Base-by-base conservation (phyloP, 2,113 vertebrate genomes). In the Phyllostomus hastatus region DNA sequence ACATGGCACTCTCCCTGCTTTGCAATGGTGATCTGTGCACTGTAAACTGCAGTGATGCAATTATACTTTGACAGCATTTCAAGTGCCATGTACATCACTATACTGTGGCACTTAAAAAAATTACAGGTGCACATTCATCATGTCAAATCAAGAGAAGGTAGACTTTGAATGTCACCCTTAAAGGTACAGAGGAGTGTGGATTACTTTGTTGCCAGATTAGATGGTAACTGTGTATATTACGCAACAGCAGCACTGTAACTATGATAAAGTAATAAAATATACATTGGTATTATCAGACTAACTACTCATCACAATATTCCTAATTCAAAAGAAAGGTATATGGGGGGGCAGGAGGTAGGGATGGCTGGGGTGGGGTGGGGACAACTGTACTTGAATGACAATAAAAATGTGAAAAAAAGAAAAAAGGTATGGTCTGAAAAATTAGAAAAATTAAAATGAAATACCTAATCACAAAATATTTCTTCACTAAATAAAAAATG, bases 261-360 rank as follows among this genome's bases (percentile, higher is more conserved):
- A 19, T 57, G 67, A 26, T 85, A 67, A 97, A 67, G 8, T 69
- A 90, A 64, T 91, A 66, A 50, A 96, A 95, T 72, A 93, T 20
- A 57, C 2, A n/a, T 0, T 90, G 38, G 52, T 43, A 90, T 35
- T 57, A 90, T 48, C 43, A 88, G 41, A 95, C 19, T 94, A 88
- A 91, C 43, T 50, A 95, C 4, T 83, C 46, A 33, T 73, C 10
- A 89, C 24, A 72, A 75, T 48, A 88, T n/a, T 85, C 26, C 26
- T 31, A 95, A 91, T 46, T 54, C 33, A 88, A 12, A 89, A 35
- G 57, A 88, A 93, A 88, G 14, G 46, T 90, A 95, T 1, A 24
- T 22, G 57, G 57, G 54, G 52, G 57, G 54, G 57, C 24, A 22
- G 57, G 57, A 24, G 54, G 57, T 59, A 22, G 54, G 54, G 54